These are phyloP conservation scores for Nycticebus coucang DNA, from an alignment of 2,113 vertebrate genomes.

Conservation along the genomic window DNA sequence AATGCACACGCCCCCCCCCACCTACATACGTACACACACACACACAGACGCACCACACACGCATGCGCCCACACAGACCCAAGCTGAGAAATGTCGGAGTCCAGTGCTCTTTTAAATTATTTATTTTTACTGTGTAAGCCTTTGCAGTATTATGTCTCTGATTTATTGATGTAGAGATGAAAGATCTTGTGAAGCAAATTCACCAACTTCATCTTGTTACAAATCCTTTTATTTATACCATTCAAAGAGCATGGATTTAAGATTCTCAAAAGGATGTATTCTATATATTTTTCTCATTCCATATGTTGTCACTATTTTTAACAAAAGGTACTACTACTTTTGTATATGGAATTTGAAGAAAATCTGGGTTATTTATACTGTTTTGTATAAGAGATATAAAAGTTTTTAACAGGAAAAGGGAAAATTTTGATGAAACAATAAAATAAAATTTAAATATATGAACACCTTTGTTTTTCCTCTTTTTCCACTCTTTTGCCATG, in stretches of 20 bases:
- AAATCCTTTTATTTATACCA: conserved; percentile 84
- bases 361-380: conserved; percentile 86
- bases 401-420: conserved; percentile 83
- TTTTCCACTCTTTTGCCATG: conserved; percentile 10
- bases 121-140: conserved; percentile 56
- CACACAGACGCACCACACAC: too few relatives aligned
- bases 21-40: too few relatives aligned
- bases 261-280: conserved; percentile 76
- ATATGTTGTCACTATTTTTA: conserved; percentile 82
- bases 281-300: conserved; percentile 85
- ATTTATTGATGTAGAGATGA: conserved; percentile 83
- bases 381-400: conserved; percentile 87
- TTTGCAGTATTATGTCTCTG: conserved; percentile 79
- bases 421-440: conserved; percentile 86
- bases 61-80: conserved; percentile 36
- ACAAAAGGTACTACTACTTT: conserved; percentile 84
- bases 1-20: conserved; percentile 61
- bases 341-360: conserved; percentile 85
- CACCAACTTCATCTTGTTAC: conserved; percentile 67
- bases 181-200: conserved; percentile 76
- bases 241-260: conserved; percentile 80
- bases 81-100: conserved; percentile 32
- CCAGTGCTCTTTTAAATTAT: conserved; percentile 60
- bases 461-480: conserved; percentile 76
- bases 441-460: conserved; percentile 84